Conservation (phyloP, 2,888 invertebrate genomes). For the Scelioninae gen. 1 region DNA sequence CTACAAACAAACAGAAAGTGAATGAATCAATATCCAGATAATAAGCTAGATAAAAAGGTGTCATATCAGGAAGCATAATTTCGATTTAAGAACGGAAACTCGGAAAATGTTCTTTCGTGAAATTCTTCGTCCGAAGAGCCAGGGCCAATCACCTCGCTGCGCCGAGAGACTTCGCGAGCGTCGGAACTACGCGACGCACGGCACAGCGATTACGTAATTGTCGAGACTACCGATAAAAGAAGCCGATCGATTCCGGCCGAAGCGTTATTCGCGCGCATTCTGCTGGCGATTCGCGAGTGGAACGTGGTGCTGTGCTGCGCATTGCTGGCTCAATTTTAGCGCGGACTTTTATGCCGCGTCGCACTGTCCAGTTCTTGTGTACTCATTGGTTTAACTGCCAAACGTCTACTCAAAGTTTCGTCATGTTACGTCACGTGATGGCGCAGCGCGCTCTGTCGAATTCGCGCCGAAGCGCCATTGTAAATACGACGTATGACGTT, state of each 20-base stretch:
- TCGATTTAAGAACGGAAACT: no score
- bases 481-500: conserved; percentile 43
- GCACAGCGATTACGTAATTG: conserved; percentile 63
- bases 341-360: conserved; percentile 2
- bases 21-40: no score
- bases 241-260: conserved; percentile 54
- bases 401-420: conserved; percentile 3
- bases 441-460: conserved; percentile 34
- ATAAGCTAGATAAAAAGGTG: no score
- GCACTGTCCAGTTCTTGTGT: background rate
- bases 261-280: conserved; percentile 49
- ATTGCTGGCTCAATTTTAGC: background rate
- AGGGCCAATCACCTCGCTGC: conserved; percentile 64
- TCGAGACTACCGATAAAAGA: conserved; percentile 64
- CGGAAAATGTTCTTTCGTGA: background rate
- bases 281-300: conserved; percentile 29
- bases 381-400: background rate
- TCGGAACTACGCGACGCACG: conserved; percentile 57
- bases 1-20: no score
- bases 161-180: conserved; percentile 54
- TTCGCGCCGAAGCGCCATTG: conserved; percentile 24
- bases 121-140: conserved; percentile 28
- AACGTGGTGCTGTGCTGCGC: background rate
- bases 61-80: no score
- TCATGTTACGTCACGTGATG: conserved; percentile 31